Evolutionary conservation across 2,113 vertebrate species (phyloP), one percentile per base, ranked within the genome.

Genomic region (Nothocercus nigrocapillus): DNA sequence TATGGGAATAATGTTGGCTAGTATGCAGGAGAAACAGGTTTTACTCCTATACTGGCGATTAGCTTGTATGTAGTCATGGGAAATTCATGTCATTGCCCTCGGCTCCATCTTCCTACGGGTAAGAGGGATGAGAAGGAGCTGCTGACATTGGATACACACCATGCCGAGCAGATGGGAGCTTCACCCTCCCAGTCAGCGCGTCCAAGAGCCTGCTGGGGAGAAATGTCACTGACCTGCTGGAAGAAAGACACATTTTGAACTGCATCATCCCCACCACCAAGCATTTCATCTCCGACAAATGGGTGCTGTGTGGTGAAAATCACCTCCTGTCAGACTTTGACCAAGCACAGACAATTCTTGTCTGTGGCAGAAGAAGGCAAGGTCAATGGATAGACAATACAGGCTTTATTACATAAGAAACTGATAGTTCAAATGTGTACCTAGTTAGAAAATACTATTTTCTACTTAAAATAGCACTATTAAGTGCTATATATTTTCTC

Each of bases 171-270:
- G 90, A 92, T 92, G 83, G 94, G 78, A 84, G 40, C 74, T 89
- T 18, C 89, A 62, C 86, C 58, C 78, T 76, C 62, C 75, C 81
- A 64, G 86, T 92, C 78, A 79, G 53, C 11, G 22, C 67, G 62
- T 80, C 70, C 82, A 70, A 8, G 42, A 53, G 78, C 81, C 94
- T 0, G 1, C 94, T 89, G 93, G 44, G 77, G n/a, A 96, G 56
- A 25, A 47, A 85, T 22, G 5, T 96, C 94, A 96, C 51, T 79
- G 62, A 72, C 83, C 66, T 87, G 81, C 89, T 76, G 86, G 77
- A 91, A 68, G 74, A 78, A 89, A 73, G 77, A 74, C 62, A 91
- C 34, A 13, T 27, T 85, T 72, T 69, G 53, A 79, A 79, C 69
- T 1, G 2, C n/a, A 64, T 44, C 70, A 19, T 54, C 70, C 54